These are phyloP conservation scores for Sandelia bainsii DNA, from an alignment of 2,797 vertebrate species.

Conservation along the genomic window DNA sequence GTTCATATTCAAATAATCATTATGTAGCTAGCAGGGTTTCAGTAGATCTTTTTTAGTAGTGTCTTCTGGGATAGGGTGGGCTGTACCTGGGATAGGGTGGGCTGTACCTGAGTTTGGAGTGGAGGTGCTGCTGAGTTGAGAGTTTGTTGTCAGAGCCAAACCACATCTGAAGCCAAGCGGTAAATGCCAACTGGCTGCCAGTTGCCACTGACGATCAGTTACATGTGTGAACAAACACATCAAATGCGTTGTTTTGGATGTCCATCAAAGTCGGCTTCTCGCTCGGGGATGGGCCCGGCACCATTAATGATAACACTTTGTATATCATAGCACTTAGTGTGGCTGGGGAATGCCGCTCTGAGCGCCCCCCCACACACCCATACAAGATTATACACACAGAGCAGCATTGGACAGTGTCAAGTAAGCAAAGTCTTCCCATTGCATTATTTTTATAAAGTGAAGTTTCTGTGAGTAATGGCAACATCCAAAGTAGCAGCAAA, in stretches of 20 bases:
- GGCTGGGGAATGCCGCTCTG: slow-evolving; percentile 47
- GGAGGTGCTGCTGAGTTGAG: slow-evolving; percentile 35
- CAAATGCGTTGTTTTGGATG: slow-evolving; percentile 74
- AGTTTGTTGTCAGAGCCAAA: slow-evolving; percentile 70
- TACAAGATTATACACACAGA: not conserved
- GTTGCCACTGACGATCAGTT: slow-evolving; percentile 60
- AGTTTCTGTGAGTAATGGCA: slow-evolving; percentile 5
- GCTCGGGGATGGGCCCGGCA: slow-evolving; percentile 39
- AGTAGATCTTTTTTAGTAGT: slow-evolving; percentile 32
- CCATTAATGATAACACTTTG: slow-evolving; percentile 61
- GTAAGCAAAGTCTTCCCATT: slow-evolving; percentile 7
- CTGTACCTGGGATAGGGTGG: slow-evolving; percentile 58
- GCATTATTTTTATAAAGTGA: slow-evolving; percentile 1
- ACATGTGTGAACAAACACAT: slow-evolving; percentile 77
- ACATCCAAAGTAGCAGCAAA: not conserved
- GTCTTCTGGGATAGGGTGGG: slow-evolving; percentile 45
- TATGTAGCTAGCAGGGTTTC: slow-evolving; percentile 25
- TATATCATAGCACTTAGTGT: slow-evolving; percentile 37
- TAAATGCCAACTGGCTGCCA: slow-evolving; percentile 67
- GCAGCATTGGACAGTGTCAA: slow-evolving; percentile 5
- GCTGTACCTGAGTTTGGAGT: slow-evolving; percentile 56
- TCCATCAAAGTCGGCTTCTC: slow-evolving; percentile 66
- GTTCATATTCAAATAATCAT: not conserved
- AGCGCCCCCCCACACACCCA: slow-evolving; percentile 27
- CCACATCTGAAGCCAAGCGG: slow-evolving; percentile 52